Base-by-base conservation (phyloP, 2,113 vertebrate species). In the Myrmophylax atrothorax region DNA sequence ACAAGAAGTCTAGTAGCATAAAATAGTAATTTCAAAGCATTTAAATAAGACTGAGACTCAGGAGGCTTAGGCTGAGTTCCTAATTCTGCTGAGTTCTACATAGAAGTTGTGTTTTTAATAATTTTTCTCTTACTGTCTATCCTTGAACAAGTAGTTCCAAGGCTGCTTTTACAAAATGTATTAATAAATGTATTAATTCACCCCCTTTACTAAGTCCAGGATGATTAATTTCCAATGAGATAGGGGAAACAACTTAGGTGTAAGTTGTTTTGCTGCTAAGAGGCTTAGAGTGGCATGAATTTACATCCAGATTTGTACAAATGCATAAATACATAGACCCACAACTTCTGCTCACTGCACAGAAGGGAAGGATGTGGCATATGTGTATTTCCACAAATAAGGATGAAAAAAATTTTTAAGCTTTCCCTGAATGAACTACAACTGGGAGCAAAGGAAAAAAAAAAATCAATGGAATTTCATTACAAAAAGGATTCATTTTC, bases 351-450 rank as follows among this genome's bases (percentile, higher is more conserved):
- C 40, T 94, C 63, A 47, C 31, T 83, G n/a, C 33, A 58, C 50
- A 80, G 56, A 83, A 77, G n/a, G 63, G 35, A 87, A 91, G 40
- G 23, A 82, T 75, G 56, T 73, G 81, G 69, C 37, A 73, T 76
- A 69, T n/a, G 23, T 55, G 40, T 80, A 83, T 83, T 90, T 87
- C 70, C 29, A 37, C 26, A n/a, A 90, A 87, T 69, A 86, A 80
- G 17, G 47, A 70, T 81, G 82, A 83, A 46, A 35, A 55, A 0
- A 1, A 55, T 70, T 70, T 70, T 86, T 63, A 77, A 56, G 60
- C 72, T 91, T 96, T 94, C 82, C 59, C 63, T 74, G 84, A 86
- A 88, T 74, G 84, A 85, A 49, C 31, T 87, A 69, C 37, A 69
- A 46, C 55, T 68, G 55, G 42, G n/a, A 87, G 18, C 10, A 81